phyloP scores from a whole-genome alignment of 2,888 invertebrate genomes.

The Parnassius orleans region DNA sequence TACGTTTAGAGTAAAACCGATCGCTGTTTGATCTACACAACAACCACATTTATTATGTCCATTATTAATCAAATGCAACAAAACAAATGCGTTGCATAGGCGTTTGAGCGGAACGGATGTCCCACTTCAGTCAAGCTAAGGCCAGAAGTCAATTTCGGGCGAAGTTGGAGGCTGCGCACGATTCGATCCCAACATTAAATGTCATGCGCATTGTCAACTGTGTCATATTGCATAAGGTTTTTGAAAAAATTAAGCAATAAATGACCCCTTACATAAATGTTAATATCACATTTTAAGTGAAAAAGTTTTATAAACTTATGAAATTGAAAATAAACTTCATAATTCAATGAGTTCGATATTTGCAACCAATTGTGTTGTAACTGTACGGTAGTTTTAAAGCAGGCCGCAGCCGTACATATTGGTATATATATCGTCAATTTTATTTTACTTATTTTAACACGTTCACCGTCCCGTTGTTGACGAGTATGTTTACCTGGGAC shows the following conservation, averaged over 20 bases:
- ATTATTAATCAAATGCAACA: conserved; percentile 1
- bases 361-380: conserved; percentile 21
- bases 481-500: too few relatives aligned
- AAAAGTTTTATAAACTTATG: conserved; percentile 19
- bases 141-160: conserved; percentile 66
- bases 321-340: conserved; percentile 22
- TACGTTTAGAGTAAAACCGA: not conserved
- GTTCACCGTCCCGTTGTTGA: too few relatives aligned
- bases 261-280: conserved; percentile 26
- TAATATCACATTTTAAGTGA: conserved; percentile 25
- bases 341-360: conserved; percentile 12
- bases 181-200: conserved; percentile 57
- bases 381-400: conserved; percentile 5
- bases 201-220: conserved; percentile 61
- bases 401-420: too few relatives aligned
- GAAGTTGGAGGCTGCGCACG: conserved; percentile 52
- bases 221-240: conserved; percentile 48
- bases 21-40: not conserved
- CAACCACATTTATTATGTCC: conserved; percentile 1
- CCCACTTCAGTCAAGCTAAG: conserved; percentile 58
- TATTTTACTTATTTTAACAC: too few relatives aligned
- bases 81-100: conserved; percentile 30
- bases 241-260: conserved; percentile 29
- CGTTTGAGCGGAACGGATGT: conserved; percentile 48
- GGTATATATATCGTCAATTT: too few relatives aligned